Percentiles rank a stretch among this genome's conserved stretches.
Evolutionary conservation across 2,113 vertebrate species (phyloP).

Genomic region (Ursus arctos): DNA sequence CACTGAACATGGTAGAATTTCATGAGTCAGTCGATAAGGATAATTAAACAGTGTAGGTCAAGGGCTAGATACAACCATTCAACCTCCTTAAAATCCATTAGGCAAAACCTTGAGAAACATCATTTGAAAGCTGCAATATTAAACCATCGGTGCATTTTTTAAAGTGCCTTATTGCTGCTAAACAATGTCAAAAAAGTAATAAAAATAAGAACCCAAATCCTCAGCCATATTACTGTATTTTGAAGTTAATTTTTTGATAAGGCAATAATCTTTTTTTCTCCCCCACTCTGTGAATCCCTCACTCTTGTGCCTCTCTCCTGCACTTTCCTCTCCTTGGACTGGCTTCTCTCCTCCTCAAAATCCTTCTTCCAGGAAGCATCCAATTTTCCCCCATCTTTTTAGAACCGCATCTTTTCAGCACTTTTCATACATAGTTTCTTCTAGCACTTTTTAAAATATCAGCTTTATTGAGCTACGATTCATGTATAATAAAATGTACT

Average conservation of each 20-base stretch:
- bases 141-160: slow-evolving; percentile 11
- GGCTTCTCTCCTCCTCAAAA: neutral
- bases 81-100: slow-evolving; percentile 64
- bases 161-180: neutral
- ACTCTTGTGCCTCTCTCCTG: neutral
- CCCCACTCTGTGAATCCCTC: neutral
- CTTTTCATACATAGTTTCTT: slow-evolving; percentile 8
- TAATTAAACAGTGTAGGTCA: slow-evolving; percentile 75
- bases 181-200: slow-evolving; percentile 15
- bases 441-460: neutral
- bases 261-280: neutral
- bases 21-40: slow-evolving; percentile 58
- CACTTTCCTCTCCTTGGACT: neutral
- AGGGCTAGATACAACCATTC: slow-evolving; percentile 61
- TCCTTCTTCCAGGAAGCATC: neutral
- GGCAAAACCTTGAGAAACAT: slow-evolving; percentile 34
- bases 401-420: neutral
- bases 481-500: neutral
- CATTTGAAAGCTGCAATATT: slow-evolving; percentile 52
- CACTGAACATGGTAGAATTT: neutral
- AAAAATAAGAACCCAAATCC: slow-evolving; percentile 44
- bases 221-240: neutral
- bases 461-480: slow-evolving; percentile 21
- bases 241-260: neutral
- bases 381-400: neutral